Base-by-base conservation (phyloP, 35 echinoderm and acorn worm species). In the Ophioderma brevispina region DNA sequence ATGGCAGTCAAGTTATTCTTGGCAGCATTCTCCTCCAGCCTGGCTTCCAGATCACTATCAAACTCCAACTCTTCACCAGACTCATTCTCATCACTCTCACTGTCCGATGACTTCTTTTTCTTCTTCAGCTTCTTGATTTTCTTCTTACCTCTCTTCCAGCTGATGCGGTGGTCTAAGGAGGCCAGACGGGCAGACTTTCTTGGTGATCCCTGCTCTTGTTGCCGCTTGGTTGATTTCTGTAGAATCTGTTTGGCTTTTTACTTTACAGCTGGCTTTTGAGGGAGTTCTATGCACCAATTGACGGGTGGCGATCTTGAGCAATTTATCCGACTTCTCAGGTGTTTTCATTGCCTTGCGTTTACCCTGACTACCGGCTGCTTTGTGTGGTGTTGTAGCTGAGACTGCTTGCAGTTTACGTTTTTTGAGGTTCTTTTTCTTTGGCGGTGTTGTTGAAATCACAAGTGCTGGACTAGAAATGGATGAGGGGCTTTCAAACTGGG, bases 1-100 rank as follows among this genome's bases (percentile, higher is more conserved):
- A 90, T 87, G 2, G 91, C 89, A 25, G 93, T 90, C 25, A 98
- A 87, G 87, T 98, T 98, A n/a, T 98, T 98, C 78, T 90, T 98
- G 15, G 35, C 59, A 18, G 96, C 96, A 77, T 95, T 95, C 39
- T 87, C 91, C 75, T 98, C 96, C 32, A 98, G 78, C 40, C 77
- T 93, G 55, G 91, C 90, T 35, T 98, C 96, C 40, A 98, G 64
- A 30, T 93, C 87, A 43, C 82, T 79, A 79, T 93, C 91, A 77
- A 92, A 33, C 25, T 77, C 76, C 19, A 96, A 82, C 40, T 11
- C 37, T 55, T 81, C n/a, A 30, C 87, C 70, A 38, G 64, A 36
- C 19, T 55, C 30, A 34, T 56, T 30, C 28, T 91, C 81, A 32
- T 17, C 85, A 33, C 35, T 36, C 28, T 36, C 13, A 35, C 39